Evolutionary conservation across 1,140 invertebrate species (phyloP).

Genomic region (Xylocopa sonorina): DNA sequence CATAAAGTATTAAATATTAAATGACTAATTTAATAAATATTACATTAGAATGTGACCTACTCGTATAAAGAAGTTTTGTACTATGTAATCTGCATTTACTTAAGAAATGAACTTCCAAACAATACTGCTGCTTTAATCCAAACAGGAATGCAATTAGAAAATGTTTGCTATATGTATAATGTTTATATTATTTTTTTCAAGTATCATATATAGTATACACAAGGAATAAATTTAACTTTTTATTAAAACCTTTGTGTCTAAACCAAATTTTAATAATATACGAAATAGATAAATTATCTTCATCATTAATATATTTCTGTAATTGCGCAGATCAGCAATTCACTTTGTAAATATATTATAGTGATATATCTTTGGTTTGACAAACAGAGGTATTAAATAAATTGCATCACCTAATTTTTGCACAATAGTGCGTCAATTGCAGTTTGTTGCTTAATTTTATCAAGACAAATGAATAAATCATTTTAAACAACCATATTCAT

Average conservation of each 20-base stretch:
- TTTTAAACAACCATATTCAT: neutral
- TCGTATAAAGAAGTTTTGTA: conserved; percentile 34
- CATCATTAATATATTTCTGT: neutral
- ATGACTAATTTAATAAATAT: no score
- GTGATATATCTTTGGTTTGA: conserved; percentile 11
- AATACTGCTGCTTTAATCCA: neutral
- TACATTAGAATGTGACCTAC: no score
- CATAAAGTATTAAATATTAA: conserved; percentile 10
- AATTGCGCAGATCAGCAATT: neutral
- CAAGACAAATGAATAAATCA: no score
- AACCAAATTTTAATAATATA: neutral
- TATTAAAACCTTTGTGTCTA: neutral
- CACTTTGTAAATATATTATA: neutral
- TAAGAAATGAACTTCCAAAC: neutral
- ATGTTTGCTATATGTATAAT: neutral
- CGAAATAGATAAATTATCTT: neutral
- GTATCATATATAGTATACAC: neutral
- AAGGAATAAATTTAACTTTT: neutral
- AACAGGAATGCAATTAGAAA: conserved; percentile 18
- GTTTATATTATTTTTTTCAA: neutral
- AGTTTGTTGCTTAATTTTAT: no score
- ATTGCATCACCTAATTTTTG: neutral
- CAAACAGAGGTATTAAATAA: neutral
- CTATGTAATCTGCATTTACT: conserved; percentile 33
- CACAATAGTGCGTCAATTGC: no score